Conservation (phyloP, 2,888 invertebrate genomes). For the Andrena marginata region DNA sequence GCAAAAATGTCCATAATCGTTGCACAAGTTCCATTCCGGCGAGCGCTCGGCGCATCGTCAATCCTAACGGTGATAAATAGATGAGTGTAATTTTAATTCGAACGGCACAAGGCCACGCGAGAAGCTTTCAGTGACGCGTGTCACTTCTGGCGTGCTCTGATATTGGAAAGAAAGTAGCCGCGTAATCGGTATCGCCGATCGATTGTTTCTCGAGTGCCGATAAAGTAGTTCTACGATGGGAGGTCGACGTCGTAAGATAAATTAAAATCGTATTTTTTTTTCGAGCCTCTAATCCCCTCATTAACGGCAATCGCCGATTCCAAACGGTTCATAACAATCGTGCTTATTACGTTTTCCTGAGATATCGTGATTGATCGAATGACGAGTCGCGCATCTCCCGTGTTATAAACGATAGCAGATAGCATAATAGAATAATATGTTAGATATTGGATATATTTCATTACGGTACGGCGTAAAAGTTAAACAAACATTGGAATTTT, state of each 20-base stretch:
- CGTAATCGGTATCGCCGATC: background rate
- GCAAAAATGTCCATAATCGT: conserved; percentile 13
- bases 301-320: background rate
- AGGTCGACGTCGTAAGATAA: background rate
- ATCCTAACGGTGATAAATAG: conserved; percentile 11
- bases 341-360: background rate
- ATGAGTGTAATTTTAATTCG: conserved; percentile 2
- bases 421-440: no score
- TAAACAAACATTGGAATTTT: background rate
- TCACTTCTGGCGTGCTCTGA: background rate
- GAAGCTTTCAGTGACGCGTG: background rate
- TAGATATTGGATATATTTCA: no score
- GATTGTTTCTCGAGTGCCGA: conserved; percentile 5
- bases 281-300: background rate
- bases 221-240: background rate
- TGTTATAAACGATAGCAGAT: no score
- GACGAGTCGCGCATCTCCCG: no score
- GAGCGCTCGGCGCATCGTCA: conserved; percentile 6
- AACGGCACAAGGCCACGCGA: background rate
- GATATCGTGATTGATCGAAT: background rate
- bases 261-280: conserved; percentile 12
- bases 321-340: background rate
- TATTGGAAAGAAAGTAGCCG: background rate
- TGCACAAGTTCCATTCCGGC: conserved; percentile 6
- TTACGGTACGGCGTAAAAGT: background rate